Percentiles rank a stretch among this genome's conserved stretches.
Evolutionary conservation across 2,888 invertebrate genomes (phyloP).

Genomic region (Erannis defoliaria): DNA sequence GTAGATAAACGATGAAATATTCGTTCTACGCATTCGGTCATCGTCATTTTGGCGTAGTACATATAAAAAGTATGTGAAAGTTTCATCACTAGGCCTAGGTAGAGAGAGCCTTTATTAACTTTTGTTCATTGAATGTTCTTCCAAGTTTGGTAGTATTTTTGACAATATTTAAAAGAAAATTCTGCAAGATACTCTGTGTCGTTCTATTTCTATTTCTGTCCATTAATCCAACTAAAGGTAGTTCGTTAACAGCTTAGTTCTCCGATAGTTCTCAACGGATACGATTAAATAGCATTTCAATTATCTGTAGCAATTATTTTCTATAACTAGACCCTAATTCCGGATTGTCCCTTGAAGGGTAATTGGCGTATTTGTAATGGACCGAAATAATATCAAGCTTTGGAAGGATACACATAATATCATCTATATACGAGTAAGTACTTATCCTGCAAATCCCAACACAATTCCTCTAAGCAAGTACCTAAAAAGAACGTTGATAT

Average conservation of each 20-base stretch:
- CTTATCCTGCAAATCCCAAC: too few species aligned
- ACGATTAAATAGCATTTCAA: slow-evolving; percentile 33
- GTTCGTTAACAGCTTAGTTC: slow-evolving; percentile 56
- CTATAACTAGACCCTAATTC: slow-evolving; percentile 12
- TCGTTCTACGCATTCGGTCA: too few species aligned
- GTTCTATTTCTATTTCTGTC: slow-evolving; percentile 56
- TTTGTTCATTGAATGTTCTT: too few species aligned
- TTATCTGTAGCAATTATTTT: slow-evolving; percentile 28
- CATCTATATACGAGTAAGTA: background rate
- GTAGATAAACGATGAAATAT: too few species aligned
- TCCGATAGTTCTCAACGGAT: slow-evolving; percentile 24
- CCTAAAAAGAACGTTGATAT: too few species aligned
- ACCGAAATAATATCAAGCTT: background rate
- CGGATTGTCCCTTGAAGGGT: slow-evolving; percentile 18
- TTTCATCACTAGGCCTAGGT: too few species aligned
- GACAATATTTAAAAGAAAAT: background rate
- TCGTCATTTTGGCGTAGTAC: too few species aligned
- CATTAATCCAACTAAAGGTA: slow-evolving; percentile 55
- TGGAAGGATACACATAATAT: too few species aligned
- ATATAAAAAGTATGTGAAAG: too few species aligned
- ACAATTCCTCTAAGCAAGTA: too few species aligned
- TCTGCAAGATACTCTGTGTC: slow-evolving; percentile 25
- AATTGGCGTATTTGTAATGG: slow-evolving; percentile 20
- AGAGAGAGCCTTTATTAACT: too few species aligned
- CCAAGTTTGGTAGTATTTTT: background rate